Evolutionary conservation across 92 coral and sea anemone genomes (phyloP), one percentile per base, ranked within the genome.

Genomic region (Porites rus): DNA sequence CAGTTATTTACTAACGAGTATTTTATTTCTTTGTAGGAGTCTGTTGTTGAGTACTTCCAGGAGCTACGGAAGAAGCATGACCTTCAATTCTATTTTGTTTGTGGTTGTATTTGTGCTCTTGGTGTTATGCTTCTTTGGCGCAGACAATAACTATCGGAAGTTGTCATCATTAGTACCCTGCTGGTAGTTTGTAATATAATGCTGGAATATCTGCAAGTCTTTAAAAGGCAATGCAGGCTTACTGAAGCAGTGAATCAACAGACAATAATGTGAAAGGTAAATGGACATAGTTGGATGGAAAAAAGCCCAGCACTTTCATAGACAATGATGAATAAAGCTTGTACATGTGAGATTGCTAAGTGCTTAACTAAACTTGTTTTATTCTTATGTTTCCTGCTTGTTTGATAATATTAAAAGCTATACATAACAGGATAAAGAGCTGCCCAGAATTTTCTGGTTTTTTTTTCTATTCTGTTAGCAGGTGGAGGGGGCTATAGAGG

Each of bases 41-140:
- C 95, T 20, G 87, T 92, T 0, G 78, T 94, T 64, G 94, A 90
- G 3, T 91, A 94, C 75, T 84, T 88, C 83, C 82, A 61, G 43
- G 72, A 65, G 7, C 78, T 93, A 21, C 86, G 88, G 22, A 78
- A 77, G 12, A 87, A 86, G 25, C 95, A 94, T 25, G 90, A 87
- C 67, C 7, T 94, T 84, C 90, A 94, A 72, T 84, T 94, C 77
- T 53, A 65, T 64, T 90, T 90, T 86, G 95, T 93, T 22, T 79
- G 89, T 61, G 95, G 96, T 25, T 81, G 86, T 59, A 88, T 91
- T 51, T 93, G 96, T 19, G 87, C 78, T 0, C 88, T 94, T 74
- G 92, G 93, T 5, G 67, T 90, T 61, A 80, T 90, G 25, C 82
- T 90, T 61, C 54, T 92, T 22, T 94, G 95, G 95, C 93, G 92